These are phyloP conservation scores for Drosophila tripunctata DNA, from an alignment of 2,888 invertebrate species.

Conservation along the genomic window DNA sequence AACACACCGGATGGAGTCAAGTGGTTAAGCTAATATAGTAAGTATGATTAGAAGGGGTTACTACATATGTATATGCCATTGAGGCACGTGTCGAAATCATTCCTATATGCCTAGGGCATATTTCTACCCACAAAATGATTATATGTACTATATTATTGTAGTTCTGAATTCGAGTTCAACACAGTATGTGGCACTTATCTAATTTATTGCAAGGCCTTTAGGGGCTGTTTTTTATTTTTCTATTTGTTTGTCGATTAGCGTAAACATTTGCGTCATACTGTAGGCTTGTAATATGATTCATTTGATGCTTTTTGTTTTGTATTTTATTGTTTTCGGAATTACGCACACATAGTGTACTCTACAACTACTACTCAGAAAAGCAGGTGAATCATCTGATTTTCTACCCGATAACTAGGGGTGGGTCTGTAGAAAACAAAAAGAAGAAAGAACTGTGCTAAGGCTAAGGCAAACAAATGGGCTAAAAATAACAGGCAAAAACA, in stretches of 20 bases:
- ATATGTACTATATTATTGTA: constrained; percentile 4
- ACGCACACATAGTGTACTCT: constrained; percentile 9
- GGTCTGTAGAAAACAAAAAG: background rate
- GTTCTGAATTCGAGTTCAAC: constrained; percentile 5
- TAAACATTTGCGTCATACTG: constrained; percentile 38
- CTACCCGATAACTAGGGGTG: background rate
- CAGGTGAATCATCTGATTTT: background rate
- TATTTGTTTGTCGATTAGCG: constrained; percentile 21
- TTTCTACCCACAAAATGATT: background rate
- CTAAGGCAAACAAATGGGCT: constrained; percentile 17
- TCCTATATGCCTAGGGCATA: background rate
- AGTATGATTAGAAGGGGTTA: background rate
- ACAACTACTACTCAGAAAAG: too few relatives aligned
- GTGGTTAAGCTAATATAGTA: constrained; percentile 7
- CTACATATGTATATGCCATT: too few relatives aligned
- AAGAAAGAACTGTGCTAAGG: constrained; percentile 21
- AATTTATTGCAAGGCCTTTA: constrained; percentile 21
- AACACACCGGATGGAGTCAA: constrained; percentile 30
- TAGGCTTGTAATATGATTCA: constrained; percentile 50
- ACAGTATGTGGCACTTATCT: constrained; percentile 33
- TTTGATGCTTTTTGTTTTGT: too few relatives aligned
- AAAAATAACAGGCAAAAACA: constrained; percentile 25
- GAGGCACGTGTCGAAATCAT: constrained; percentile 31
- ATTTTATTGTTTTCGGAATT: constrained; percentile 6
- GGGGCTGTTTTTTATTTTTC: background rate